Evolutionary conservation across 2,888 invertebrate genomes (phyloP), one percentile per base, ranked within the genome.

Genomic region (Pristionchus japonicus): DNA sequence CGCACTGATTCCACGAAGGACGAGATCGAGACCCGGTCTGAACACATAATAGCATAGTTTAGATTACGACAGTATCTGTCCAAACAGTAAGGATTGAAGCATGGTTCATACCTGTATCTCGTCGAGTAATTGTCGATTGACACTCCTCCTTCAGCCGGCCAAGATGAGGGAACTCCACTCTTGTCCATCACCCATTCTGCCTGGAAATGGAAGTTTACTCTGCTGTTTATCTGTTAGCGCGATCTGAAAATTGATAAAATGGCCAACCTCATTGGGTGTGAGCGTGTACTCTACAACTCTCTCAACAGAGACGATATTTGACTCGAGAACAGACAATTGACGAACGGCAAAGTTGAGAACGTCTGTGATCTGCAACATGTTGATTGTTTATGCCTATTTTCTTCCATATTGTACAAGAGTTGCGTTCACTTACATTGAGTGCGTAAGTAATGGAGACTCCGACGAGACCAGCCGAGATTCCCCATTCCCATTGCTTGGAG

Each of bases 281-380:
- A 95, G 97, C 0, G 97, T 96, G 94, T 98, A 98, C 94, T 99
- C 98, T 94, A 98, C 97, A 93, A 98, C 97, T 94, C 99, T 96
- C 95, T 99, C 98, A 1, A 87, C 87, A 40, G 80, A 77, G 43
- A 87, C 87, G 34, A 87, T 37, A 43, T 98, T 98, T 0, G 98
- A 98, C 95, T 99, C 99, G 74, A 99, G 97, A 94, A 98, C 98
- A 34, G 91, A 91, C 17, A 94, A 89, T 89, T 93, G 93, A 23
- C 94, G 91, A 20, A 94, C 92, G 20, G 90, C 91, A 64, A 91
- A 92, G 82, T 94, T 94, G 37, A 94, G 88, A n/a, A 92, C 93
- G 89, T 94, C 93, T 0, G 93, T 93, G 57, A 93, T 93, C 93
- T 93, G 88, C 0, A 61, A 86, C 4, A 47, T 43, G 20, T 37